Evolutionary conservation across 2,113 vertebrate genomes (phyloP).

Genomic region (Chlorodrepanis virens): DNA sequence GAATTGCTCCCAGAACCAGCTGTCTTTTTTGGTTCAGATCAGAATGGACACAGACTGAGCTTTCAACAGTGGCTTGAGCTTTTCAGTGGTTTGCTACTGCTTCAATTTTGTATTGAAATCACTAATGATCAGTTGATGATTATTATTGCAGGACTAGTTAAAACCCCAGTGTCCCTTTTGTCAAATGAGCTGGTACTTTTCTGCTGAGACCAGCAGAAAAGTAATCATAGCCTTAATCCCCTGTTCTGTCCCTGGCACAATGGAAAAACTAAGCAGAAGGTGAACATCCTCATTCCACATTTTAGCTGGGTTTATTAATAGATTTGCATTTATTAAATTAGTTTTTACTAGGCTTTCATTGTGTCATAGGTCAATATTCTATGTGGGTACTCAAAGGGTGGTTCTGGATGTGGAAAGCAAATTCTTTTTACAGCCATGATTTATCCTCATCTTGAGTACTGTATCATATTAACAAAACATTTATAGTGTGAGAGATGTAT

Average conservation of each 20-base stretch:
- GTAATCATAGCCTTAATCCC: neutral
- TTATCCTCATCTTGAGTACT: neutral
- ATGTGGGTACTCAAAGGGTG: neutral
- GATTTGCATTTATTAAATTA: neutral
- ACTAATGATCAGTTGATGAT: neutral
- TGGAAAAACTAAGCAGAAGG: neutral
- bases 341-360: neutral
- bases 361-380: neutral
- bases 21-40: neutral
- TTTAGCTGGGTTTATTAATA: neutral
- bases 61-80: neutral
- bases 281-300: neutral
- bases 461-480: conserved; percentile 48
- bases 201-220: neutral
- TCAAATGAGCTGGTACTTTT: neutral
- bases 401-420: neutral
- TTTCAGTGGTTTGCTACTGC: neutral
- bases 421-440: neutral
- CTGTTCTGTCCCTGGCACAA: neutral
- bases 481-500: neutral
- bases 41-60: neutral
- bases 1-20: neutral
- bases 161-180: neutral
- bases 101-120: neutral
- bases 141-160: neutral